These are phyloP conservation scores for Phengaris alcon DNA, from an alignment of 2,888 invertebrate genomes.

Conservation along the genomic window DNA sequence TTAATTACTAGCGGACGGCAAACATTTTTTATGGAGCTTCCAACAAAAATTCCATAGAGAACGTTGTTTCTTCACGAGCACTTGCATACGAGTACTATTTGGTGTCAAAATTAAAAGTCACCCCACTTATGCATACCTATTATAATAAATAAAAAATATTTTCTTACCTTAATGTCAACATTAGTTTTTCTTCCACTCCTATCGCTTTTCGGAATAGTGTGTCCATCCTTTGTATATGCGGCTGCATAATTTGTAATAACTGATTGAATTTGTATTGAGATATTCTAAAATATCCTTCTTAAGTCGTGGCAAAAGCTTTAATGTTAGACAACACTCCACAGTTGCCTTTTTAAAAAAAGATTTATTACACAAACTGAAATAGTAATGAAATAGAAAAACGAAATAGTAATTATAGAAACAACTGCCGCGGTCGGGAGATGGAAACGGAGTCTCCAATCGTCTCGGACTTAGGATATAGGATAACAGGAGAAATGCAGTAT, in stretches of 20 bases:
- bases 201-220: constrained; percentile 29
- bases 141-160: constrained; percentile 21
- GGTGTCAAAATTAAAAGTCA: too few relatives aligned
- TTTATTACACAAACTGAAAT: too few relatives aligned
- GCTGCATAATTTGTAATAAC: constrained; percentile 26
- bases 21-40: not conserved
- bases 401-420: too few relatives aligned
- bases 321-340: too few relatives aligned
- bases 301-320: constrained; percentile 22
- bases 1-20: not conserved
- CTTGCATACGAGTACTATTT: too few relatives aligned
- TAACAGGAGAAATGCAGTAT: too few relatives aligned
- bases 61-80: not conserved
- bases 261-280: constrained; percentile 27
- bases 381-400: too few relatives aligned
- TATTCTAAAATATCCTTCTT: constrained; percentile 28
- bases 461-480: too few relatives aligned
- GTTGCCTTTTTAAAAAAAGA: too few relatives aligned
- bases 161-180: constrained; percentile 32
- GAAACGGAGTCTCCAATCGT: too few relatives aligned
- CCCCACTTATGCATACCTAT: not conserved
- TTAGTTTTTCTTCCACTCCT: constrained; percentile 33
- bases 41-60: not conserved
- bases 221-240: constrained; percentile 18
- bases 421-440: too few relatives aligned